Evolutionary conservation across 2,888 invertebrate genomes (phyloP).

Genomic region (Clivina fossor): DNA sequence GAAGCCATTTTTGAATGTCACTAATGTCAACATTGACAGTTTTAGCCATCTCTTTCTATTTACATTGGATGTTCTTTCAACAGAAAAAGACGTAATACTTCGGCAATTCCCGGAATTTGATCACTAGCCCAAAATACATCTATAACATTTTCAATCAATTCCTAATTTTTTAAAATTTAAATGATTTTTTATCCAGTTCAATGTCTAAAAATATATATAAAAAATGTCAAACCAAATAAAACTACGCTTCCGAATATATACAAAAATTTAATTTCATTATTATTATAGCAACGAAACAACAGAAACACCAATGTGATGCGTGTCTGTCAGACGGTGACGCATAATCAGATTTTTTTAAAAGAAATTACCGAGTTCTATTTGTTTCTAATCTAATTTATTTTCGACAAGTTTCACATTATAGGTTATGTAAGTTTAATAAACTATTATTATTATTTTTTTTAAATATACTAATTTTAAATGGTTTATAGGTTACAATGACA

Average conservation of each 20-base stretch:
- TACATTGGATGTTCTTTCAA: background rate
- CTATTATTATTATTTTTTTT: background rate
- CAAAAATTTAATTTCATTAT: background rate
- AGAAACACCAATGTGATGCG: too few relatives aligned
- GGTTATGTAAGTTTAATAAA: background rate
- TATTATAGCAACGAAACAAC: background rate
- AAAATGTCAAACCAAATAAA: too few relatives aligned
- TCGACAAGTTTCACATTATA: background rate
- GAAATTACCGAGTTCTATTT: too few relatives aligned
- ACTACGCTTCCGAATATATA: background rate
- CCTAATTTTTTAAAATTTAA: background rate
- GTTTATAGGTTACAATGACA: constrained; percentile 3
- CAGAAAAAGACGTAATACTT: background rate
- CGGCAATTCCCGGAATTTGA: constrained; percentile 5
- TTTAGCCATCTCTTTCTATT: constrained; percentile 9
- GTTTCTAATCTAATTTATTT: too few relatives aligned
- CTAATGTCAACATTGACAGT: constrained; percentile 8
- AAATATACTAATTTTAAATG: background rate
- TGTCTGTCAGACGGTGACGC: too few relatives aligned
- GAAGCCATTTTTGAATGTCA: constrained; percentile 13
- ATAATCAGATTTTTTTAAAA: too few relatives aligned
- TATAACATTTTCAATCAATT: background rate
- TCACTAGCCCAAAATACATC: background rate
- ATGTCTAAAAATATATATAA: too few relatives aligned
- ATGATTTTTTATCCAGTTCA: too few relatives aligned